A percentile compares a stretch with the other conserved stretches of the same genome.
phyloP scores from a whole-genome alignment of 2,888 invertebrate genomes.

The Suillia variegata region DNA sequence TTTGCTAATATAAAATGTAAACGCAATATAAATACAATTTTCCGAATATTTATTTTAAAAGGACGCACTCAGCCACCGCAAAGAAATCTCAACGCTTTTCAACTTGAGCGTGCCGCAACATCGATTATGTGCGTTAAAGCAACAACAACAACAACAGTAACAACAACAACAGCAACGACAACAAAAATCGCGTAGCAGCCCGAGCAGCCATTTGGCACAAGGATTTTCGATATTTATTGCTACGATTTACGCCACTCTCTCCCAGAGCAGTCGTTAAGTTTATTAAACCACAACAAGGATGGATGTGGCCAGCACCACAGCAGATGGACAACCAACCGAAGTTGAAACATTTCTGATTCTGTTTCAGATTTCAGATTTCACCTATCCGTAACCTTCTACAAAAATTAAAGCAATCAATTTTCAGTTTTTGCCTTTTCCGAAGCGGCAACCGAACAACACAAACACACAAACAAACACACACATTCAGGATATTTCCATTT shows the following conservation, averaged over 20 bases:
- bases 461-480: too few species aligned
- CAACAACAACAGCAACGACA: neutral
- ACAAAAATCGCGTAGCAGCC: neutral
- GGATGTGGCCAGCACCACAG: neutral
- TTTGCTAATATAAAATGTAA: too few species aligned
- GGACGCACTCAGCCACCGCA: too few species aligned
- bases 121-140: neutral
- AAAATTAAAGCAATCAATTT: neutral
- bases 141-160: too few species aligned
- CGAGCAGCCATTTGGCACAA: neutral
- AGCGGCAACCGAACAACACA: neutral
- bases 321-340: neutral
- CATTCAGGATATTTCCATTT: too few species aligned
- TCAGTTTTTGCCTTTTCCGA: neutral
- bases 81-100: neutral
- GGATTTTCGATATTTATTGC: neutral
- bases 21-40: too few species aligned
- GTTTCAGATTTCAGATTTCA: too few species aligned
- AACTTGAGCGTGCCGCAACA: neutral
- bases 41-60: too few species aligned
- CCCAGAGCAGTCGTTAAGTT: constrained; percentile 16
- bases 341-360: too few species aligned
- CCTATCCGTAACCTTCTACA: too few species aligned
- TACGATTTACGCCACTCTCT: neutral
- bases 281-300: constrained; percentile 13